phyloP scores from a whole-genome alignment of 2,113 vertebrate genomes.

The Salvelinus fontinalis region DNA sequence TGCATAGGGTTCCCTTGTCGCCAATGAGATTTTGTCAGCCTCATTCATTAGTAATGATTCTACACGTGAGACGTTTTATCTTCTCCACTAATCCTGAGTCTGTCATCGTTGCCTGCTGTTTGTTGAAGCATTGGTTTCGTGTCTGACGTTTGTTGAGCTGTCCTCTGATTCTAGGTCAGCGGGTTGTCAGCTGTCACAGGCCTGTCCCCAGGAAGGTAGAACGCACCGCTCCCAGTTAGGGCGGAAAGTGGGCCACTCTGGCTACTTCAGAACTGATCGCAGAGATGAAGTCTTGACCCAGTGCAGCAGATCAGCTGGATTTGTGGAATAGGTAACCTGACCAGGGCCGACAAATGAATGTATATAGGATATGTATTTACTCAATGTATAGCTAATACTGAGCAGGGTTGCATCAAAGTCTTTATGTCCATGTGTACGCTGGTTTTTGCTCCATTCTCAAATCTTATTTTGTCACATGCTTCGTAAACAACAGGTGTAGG shows the following conservation, averaged over 20 bases:
- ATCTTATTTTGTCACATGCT: no score
- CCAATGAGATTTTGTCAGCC: not conserved
- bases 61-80: no score
- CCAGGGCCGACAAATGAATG: not conserved
- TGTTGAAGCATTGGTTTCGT: no score
- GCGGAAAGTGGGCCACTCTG: slow-evolving; percentile 41
- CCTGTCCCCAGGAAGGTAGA: slow-evolving; percentile 67
- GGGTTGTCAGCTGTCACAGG: slow-evolving; percentile 56
- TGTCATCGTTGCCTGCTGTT: no score
- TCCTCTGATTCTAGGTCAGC: slow-evolving; percentile 61
- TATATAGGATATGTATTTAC: not conserved
- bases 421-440: not conserved
- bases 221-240: slow-evolving; percentile 74
- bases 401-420: not conserved
- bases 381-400: not conserved
- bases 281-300: slow-evolving; percentile 72
- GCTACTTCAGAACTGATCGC: slow-evolving; percentile 33
- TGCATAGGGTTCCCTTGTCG: not conserved
- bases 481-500: no score
- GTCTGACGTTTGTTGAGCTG: not conserved
- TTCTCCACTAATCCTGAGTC: no score
- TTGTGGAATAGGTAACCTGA: not conserved
- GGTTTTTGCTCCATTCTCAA: not conserved
- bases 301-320: slow-evolving; percentile 45
- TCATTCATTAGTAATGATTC: slow-evolving; percentile 4